Conservation (phyloP, 2,888 invertebrate genomes). For the Ferrisia virgata region DNA sequence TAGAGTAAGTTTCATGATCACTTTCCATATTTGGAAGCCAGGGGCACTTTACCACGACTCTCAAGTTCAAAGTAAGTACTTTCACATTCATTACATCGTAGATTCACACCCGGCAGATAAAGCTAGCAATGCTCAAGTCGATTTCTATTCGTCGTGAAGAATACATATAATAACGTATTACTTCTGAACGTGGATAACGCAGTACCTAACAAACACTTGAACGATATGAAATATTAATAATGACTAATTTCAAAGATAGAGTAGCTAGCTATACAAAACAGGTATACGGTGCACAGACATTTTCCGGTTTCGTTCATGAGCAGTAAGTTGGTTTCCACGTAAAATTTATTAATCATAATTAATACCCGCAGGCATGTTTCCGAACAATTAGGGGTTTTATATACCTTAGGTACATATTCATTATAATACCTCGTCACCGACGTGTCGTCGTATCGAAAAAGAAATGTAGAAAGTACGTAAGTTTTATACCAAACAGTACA, state of each 20-base stretch:
- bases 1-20: conserved; percentile 9
- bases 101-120: conserved; percentile 5
- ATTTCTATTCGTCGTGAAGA: background rate
- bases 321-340: background rate
- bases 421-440: too few relatives aligned
- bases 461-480: background rate
- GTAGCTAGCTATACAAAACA: background rate
- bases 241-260: background rate
- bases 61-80: conserved; percentile 17
- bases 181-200: background rate
- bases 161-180: background rate
- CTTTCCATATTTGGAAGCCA: conserved; percentile 14
- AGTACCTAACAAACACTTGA: background rate
- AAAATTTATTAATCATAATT: conserved; percentile 5
- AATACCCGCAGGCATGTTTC: background rate
- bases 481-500: background rate
- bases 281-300: background rate
- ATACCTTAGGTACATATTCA: background rate
- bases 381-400: background rate
- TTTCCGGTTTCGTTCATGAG: background rate
- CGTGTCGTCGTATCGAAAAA: background rate
- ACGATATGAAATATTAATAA: conserved; percentile 5
- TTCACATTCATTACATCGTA: conserved; percentile 1
- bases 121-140: background rate
- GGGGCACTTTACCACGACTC: conserved; percentile 14